These are phyloP conservation scores for Larimichthys crocea DNA, from an alignment of 2,113 vertebrate genomes.

Conservation along the genomic window DNA sequence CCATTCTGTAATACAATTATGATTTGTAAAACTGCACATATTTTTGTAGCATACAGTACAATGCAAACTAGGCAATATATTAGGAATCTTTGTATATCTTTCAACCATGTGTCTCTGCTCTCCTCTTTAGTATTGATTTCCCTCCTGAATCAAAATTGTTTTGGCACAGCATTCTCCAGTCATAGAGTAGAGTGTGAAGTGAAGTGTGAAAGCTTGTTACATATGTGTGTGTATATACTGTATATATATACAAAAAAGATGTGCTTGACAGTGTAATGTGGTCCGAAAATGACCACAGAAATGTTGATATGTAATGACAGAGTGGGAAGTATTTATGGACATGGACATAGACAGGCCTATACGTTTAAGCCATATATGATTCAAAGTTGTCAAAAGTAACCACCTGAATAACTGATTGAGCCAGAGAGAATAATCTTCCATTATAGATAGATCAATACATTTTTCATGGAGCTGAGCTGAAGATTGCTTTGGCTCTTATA, in stretches of 20 bases:
- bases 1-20: not conserved
- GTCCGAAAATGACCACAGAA: not conserved
- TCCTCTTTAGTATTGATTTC: too few relatives aligned
- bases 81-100: conserved; percentile 30
- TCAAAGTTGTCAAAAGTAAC: not conserved
- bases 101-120: conserved; percentile 11
- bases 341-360: not conserved
- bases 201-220: conserved; percentile 9
- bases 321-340: not conserved
- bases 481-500: not conserved
- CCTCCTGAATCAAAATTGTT: too few relatives aligned
- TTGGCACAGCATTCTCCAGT: too few relatives aligned
- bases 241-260: too few relatives aligned
- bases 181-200: not conserved
- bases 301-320: not conserved
- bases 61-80: conserved; percentile 12
- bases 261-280: not conserved
- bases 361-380: not conserved
- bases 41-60: not conserved
- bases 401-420: conserved; percentile 4
- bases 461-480: conserved; percentile 14
- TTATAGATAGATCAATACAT: conserved; percentile 38
- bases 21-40: not conserved
- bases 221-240: too few relatives aligned
- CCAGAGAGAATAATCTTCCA: not conserved